Conservation (phyloP, 2,113 vertebrate species). For the Callionymus lyra region DNA sequence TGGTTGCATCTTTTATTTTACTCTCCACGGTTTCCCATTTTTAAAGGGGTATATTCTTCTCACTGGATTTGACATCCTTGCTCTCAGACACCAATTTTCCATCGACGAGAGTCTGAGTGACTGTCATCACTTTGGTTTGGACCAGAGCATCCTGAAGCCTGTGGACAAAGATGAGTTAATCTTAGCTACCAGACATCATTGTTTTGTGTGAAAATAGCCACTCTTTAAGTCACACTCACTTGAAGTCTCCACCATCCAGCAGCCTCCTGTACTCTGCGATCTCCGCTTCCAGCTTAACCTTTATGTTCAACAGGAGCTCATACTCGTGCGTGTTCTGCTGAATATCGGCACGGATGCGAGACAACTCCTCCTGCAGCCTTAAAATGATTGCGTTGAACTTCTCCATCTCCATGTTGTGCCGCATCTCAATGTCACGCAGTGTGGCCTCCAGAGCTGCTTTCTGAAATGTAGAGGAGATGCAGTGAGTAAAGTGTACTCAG, state of each 20-base stretch:
- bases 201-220: background rate
- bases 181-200: background rate
- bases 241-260: slow-evolving; percentile 69
- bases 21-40: background rate
- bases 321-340: slow-evolving; percentile 69
- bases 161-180: background rate
- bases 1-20: slow-evolving; percentile 12
- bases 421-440: slow-evolving; percentile 62
- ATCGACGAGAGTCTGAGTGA: slow-evolving; percentile 52
- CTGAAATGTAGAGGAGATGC: too few relatives aligned
- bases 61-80: slow-evolving; percentile 29
- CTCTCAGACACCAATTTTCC: slow-evolving; percentile 53
- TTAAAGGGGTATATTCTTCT: background rate
- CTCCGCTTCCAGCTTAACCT: slow-evolving; percentile 86
- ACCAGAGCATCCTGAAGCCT: slow-evolving; percentile 39
- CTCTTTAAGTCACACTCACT: slow-evolving; percentile 54
- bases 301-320: slow-evolving; percentile 79
- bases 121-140: slow-evolving; percentile 41
- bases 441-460: slow-evolving; percentile 72
- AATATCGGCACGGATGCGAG: slow-evolving; percentile 61
- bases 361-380: slow-evolving; percentile 71
- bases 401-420: slow-evolving; percentile 62
- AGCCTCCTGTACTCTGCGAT: slow-evolving; percentile 86
- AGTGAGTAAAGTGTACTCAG: background rate
- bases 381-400: slow-evolving; percentile 71